Evolutionary conservation across 2,888 invertebrate genomes (phyloP).

Genomic region (Conomelus anceps): DNA sequence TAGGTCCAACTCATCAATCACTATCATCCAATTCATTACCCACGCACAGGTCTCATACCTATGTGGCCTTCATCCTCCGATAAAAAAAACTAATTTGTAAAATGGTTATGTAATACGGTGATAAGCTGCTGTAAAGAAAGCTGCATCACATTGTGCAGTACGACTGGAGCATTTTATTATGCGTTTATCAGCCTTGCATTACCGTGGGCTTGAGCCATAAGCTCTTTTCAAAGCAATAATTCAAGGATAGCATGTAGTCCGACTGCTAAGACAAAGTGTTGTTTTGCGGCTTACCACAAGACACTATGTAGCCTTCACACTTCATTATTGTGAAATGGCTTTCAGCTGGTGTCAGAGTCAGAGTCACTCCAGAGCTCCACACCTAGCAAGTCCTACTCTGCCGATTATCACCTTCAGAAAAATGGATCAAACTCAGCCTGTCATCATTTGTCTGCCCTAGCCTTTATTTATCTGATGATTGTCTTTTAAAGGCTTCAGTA

Average conservation of each 20-base stretch:
- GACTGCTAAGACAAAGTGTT: background rate
- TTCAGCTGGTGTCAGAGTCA: background rate
- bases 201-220: background rate
- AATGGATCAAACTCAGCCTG: no score
- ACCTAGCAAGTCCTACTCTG: background rate
- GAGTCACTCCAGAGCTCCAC: background rate
- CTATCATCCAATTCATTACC: no score
- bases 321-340: background rate
- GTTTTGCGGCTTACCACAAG: background rate
- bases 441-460: no score
- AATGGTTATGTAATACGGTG: no score
- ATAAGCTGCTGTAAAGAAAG: background rate
- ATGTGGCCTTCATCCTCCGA: no score
- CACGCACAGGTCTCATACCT: no score
- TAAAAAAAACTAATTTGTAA: no score
- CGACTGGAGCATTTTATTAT: background rate
- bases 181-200: background rate
- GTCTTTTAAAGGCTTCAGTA: no score
- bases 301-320: background rate
- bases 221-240: background rate
- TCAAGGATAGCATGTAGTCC: background rate
- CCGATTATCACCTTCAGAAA: no score
- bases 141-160: background rate
- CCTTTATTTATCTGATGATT: no score
- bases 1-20: no score